Conservation (phyloP, 2,888 invertebrate genomes). For the Sesamia inferens region DNA sequence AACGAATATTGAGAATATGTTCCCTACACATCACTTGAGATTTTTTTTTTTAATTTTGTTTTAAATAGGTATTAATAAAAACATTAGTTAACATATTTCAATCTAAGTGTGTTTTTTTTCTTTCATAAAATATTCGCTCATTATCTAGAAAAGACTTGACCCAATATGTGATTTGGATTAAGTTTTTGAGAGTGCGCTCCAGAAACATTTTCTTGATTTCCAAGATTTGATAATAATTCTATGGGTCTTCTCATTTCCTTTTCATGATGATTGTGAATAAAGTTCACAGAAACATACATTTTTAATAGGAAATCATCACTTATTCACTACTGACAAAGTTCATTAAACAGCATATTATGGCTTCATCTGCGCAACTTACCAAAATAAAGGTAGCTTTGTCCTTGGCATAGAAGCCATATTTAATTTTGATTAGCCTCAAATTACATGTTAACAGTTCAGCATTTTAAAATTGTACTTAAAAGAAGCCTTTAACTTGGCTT, state of each 20-base stretch:
- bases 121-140: not conserved
- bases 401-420: constrained; percentile 79
- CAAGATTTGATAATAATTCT: not conserved
- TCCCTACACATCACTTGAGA: not conserved
- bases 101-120: not conserved
- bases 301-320: not conserved
- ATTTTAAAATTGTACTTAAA: constrained; percentile 62
- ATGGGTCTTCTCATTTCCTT: not conserved
- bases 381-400: constrained; percentile 67
- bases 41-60: not conserved
- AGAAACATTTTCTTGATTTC: not conserved
- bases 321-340: constrained; percentile 36
- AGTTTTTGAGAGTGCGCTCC: no score
- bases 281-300: not conserved
- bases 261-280: constrained; percentile 7
- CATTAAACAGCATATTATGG: constrained; percentile 54
- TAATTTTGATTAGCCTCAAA: constrained; percentile 68
- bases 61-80: constrained; percentile 2
- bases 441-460: constrained; percentile 61
- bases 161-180: no score
- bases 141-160: not conserved
- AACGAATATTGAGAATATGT: not conserved
- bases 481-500: constrained; percentile 64
- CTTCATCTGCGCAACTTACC: constrained; percentile 57
- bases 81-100: not conserved